phyloP scores from a whole-genome alignment of 30 jellyfish, hydroid and myxozoan genomes.

The Pelagia noctiluca region DNA sequence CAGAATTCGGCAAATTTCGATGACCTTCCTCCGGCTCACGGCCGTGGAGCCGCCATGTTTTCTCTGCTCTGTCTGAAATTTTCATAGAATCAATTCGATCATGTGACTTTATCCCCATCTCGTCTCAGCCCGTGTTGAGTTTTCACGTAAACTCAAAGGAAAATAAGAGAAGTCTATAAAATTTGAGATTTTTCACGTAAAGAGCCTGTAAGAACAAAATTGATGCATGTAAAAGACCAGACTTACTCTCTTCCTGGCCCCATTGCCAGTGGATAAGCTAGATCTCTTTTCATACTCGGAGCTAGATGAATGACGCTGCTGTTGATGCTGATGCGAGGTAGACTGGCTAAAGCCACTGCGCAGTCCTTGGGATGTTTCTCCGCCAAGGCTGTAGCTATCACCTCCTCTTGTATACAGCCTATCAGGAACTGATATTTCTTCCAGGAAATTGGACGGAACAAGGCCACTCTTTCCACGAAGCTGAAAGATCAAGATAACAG shows the following conservation, averaged over 20 bases:
- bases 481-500: slow-evolving; percentile 37
- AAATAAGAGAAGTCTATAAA: too few relatives aligned
- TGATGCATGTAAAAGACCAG: too few relatives aligned
- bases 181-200: too few relatives aligned
- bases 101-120: too few relatives aligned
- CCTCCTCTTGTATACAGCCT: slow-evolving; percentile 38
- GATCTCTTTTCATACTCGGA: slow-evolving; percentile 66
- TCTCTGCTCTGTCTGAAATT: too few relatives aligned
- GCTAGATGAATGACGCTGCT: slow-evolving; percentile 25
- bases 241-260: slow-evolving; percentile 59
- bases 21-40: too few relatives aligned
- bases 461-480: slow-evolving; percentile 91
- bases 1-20: too few relatives aligned
- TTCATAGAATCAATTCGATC: too few relatives aligned
- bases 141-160: too few relatives aligned
- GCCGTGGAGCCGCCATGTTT: too few relatives aligned
- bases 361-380: neutral
- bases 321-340: slow-evolving; percentile 49
- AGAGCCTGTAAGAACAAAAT: too few relatives aligned
- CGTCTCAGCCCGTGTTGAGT: too few relatives aligned
- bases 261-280: slow-evolving; percentile 36
- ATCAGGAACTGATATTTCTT: slow-evolving; percentile 69
- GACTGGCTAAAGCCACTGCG: slow-evolving; percentile 43
- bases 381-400: neutral
- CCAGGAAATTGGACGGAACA: slow-evolving; percentile 97